Percentiles rank a stretch among this genome's conserved stretches.
Conservation (phyloP, 2,888 invertebrate species). For the Keiferia lycopersicella region DNA sequence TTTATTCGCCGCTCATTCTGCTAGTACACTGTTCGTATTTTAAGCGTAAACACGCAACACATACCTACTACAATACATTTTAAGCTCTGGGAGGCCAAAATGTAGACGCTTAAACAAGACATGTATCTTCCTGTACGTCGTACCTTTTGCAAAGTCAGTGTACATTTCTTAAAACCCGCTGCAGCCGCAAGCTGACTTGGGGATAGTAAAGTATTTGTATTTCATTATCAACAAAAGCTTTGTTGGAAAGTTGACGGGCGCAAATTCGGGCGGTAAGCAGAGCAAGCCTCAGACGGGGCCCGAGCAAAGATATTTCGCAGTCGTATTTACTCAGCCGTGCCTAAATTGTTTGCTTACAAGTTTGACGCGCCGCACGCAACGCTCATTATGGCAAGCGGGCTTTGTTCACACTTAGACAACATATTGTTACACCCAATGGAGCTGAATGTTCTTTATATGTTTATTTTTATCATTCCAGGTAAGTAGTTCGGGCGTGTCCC, state of each 20-base stretch:
- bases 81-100: slow-evolving; percentile 12
- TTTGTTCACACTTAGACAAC: slow-evolving; percentile 77
- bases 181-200: slow-evolving; percentile 63
- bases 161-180: slow-evolving; percentile 40
- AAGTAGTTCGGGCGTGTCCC: slow-evolving; percentile 64
- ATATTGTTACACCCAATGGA: slow-evolving; percentile 74
- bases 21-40: slow-evolving; percentile 55
- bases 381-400: slow-evolving; percentile 76
- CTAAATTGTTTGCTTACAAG: slow-evolving; percentile 81
- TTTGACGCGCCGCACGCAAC: slow-evolving; percentile 80
- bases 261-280: slow-evolving; percentile 61
- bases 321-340: slow-evolving; percentile 80
- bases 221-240: slow-evolving; percentile 77
- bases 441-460: slow-evolving; percentile 70
- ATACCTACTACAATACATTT: slow-evolving; percentile 22
- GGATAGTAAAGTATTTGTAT: slow-evolving; percentile 68
- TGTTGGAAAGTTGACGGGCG: slow-evolving; percentile 74
- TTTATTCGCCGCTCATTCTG: slow-evolving; percentile 65
- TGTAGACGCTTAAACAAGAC: slow-evolving; percentile 19
- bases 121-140: slow-evolving; percentile 13
- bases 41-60: slow-evolving; percentile 40
- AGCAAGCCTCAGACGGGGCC: slow-evolving; percentile 68
- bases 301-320: slow-evolving; percentile 76
- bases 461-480: slow-evolving; percentile 77
- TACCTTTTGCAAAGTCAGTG: slow-evolving; percentile 1